These are phyloP conservation scores for Lordiphosa mommai DNA, from an alignment of 1,140 invertebrate species.

Conservation along the genomic window DNA sequence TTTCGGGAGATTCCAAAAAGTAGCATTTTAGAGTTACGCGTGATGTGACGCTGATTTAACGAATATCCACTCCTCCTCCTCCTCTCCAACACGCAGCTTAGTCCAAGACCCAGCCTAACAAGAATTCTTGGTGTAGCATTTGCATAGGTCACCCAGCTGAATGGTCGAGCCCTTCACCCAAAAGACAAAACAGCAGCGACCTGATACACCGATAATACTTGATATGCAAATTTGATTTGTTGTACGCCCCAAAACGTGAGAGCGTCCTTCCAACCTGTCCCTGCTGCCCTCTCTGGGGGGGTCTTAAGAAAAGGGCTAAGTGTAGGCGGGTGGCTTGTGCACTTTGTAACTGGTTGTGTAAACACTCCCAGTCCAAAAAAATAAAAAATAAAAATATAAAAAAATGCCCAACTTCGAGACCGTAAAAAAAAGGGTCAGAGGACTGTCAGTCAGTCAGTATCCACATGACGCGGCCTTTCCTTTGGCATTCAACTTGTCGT, in stretches of 20 bases:
- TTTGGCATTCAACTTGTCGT: constrained; percentile 61
- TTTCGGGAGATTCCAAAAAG: too few species aligned
- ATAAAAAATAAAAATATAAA: constrained; percentile 9
- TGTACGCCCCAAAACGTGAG: constrained; percentile 55
- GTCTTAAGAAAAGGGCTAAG: constrained; percentile 18
- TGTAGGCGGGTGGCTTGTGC: constrained; percentile 57
- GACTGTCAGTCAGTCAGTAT: constrained; percentile 37
- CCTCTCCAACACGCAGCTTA: too few species aligned
- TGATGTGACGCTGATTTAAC: too few species aligned
- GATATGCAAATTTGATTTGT: constrained; percentile 77
- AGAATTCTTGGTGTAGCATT: too few species aligned
- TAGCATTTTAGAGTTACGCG: too few species aligned
- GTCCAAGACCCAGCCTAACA: too few species aligned
- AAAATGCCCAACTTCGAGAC: constrained; percentile 13
- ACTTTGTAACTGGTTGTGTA: constrained; percentile 78
- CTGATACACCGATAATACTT: constrained; percentile 70
- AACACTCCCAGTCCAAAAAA: constrained; percentile 50
- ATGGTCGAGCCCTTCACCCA: too few species aligned
- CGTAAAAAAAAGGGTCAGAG: constrained; percentile 58
- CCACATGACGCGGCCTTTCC: constrained; percentile 43
- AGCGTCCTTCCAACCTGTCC: constrained; percentile 12
- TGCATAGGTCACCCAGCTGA: too few species aligned
- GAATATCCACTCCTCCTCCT: too few species aligned
- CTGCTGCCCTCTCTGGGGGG: background rate
- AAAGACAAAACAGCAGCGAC: constrained; percentile 2